phyloP scores from a whole-genome alignment of 2,113 vertebrate genomes.

The Pomatorhinus ruficollis region DNA sequence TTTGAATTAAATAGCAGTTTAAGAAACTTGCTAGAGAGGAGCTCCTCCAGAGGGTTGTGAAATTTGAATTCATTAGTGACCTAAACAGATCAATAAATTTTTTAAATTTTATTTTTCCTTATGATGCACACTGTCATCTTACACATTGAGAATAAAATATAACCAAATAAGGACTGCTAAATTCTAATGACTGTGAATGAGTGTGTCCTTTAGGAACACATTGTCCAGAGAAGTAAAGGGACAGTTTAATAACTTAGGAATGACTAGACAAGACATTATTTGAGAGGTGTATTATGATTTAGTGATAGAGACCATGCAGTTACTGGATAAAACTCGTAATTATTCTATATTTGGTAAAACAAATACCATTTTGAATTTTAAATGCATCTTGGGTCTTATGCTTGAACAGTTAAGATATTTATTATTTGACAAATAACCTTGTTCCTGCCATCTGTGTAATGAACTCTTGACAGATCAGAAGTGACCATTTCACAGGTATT shows the following conservation, averaged over 20 bases:
- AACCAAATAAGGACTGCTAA: background rate
- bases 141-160: background rate
- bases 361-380: background rate
- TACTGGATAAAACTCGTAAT: background rate
- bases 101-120: background rate
- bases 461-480: background rate
- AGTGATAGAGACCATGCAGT: background rate
- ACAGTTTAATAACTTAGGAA: background rate
- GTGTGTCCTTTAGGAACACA: background rate
- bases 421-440: background rate
- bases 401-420: background rate
- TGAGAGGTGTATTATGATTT: background rate
- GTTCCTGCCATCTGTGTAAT: background rate
- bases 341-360: background rate
- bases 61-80: background rate
- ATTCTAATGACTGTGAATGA: background rate
- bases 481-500: background rate
- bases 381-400: background rate
- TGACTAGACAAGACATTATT: background rate
- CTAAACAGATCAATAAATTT: background rate
- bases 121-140: background rate
- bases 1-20: background rate
- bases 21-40: background rate
- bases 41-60: background rate
- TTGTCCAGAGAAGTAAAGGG: background rate